These are phyloP conservation scores for Cerastis rubricosa DNA, from an alignment of 2,888 invertebrate species.

Conservation along the genomic window DNA sequence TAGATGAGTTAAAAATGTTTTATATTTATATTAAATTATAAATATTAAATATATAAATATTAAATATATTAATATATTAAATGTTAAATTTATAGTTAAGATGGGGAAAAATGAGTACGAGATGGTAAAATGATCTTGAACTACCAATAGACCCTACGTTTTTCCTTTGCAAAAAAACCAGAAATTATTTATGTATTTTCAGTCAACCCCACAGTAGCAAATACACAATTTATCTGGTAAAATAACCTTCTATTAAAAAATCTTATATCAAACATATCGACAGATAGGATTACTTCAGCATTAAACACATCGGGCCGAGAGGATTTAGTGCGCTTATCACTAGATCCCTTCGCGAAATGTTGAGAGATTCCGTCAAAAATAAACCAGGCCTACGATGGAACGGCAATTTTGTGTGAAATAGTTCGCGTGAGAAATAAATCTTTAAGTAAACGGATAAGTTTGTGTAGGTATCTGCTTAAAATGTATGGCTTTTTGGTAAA, in stretches of 20 bases:
- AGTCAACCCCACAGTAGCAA: neutral
- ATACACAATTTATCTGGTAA: neutral
- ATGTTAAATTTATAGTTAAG: no score
- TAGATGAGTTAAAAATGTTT: neutral
- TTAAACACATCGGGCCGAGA: constrained; percentile 56
- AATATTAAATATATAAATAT: no score
- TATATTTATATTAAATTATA: no score
- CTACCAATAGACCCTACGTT: neutral
- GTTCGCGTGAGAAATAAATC: constrained; percentile 46
- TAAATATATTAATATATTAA: no score
- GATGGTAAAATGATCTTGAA: neutral
- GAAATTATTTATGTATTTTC: neutral
- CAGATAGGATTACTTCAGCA: constrained; percentile 59
- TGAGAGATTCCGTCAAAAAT: constrained; percentile 66
- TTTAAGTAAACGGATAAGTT: constrained; percentile 35
- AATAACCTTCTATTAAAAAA: constrained; percentile 21
- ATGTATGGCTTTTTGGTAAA: constrained; percentile 14
- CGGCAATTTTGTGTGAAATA: constrained; percentile 54
- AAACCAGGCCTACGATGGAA: constrained; percentile 49
- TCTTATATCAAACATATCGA: constrained; percentile 48
- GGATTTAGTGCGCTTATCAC: constrained; percentile 66
- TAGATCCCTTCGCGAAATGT: constrained; percentile 62
- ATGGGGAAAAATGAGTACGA: neutral
- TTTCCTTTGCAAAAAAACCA: neutral
- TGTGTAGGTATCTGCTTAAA: constrained; percentile 10